Conservation (phyloP, 2,797 vertebrate genomes). For the Takifugu rubripes region DNA sequence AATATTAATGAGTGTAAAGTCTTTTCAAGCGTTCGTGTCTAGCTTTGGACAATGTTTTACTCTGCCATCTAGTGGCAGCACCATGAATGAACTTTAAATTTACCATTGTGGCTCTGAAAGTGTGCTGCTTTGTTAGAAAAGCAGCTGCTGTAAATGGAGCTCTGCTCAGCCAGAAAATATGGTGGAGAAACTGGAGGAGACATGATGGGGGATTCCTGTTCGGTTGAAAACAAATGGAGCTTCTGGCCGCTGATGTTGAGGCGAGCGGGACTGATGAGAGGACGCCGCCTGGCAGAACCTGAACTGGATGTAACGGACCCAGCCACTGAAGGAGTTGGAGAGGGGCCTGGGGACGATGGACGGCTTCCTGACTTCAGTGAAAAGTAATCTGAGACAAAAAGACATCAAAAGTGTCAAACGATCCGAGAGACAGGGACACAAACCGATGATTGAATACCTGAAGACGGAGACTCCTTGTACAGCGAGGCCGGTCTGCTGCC, state of each 20-base stretch:
- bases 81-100: not conserved
- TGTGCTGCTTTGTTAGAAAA: constrained; percentile 63
- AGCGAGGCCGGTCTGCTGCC: constrained; percentile 86
- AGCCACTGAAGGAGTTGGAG: constrained; percentile 85
- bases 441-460: constrained; percentile 75
- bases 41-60: not conserved
- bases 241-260: constrained; percentile 88
- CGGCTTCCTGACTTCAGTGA: constrained; percentile 82
- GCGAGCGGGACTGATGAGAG: constrained; percentile 93
- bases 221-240: constrained; percentile 79
- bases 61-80: constrained; percentile 27
- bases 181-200: constrained; percentile 51
- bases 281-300: constrained; percentile 84
- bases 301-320: constrained; percentile 88
- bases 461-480: constrained; percentile 79
- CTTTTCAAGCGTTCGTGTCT: not conserved
- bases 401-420: not conserved
- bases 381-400: constrained; percentile 81
- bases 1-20: not conserved
- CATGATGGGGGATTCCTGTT: constrained; percentile 54
- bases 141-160: constrained; percentile 53
- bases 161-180: constrained; percentile 67
- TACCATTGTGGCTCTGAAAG: constrained; percentile 67
- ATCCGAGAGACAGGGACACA: not conserved
- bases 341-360: constrained; percentile 82